Base-by-base conservation (phyloP, 2,888 invertebrate species). In the Disparrhopalites patrizii region DNA sequence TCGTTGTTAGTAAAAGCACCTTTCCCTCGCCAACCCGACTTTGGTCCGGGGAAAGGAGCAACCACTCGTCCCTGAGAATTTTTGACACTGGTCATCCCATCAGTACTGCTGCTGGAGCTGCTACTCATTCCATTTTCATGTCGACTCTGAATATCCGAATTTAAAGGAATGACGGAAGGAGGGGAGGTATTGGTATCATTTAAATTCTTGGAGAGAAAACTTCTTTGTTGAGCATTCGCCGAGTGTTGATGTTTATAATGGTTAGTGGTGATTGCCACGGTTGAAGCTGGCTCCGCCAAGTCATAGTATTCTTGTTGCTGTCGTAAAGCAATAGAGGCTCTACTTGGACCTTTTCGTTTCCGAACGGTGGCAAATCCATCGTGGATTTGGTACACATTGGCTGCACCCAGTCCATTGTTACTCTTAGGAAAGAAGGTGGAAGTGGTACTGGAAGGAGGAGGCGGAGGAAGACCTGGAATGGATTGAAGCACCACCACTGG, bases 361-460 rank as follows among this genome's bases (percentile, higher is more conserved):
- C 79, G 74, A 15, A 92, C 89, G n/a, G 91, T 92, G 60, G 91
- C 91, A 80, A 90, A 92, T 64, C 91, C 91, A 80, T 92, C 91
- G 79, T 90, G 87, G 60, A 91, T 68, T 57, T 70, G 72, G 56
- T 61, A 61, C n/a, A n/a, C 28, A n/a, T 40, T 58, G 38, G 36
- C 15, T 38, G 58, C 40, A 8, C 28, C 23, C 3, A 23, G 56
- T 33, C 56, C 25, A 28, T 60, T 60, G 18, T 30, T 60, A n/a
- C 47, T n/a, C 20, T 58, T 61, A 18, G 50, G 27, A 27, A 36
- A 25, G 31, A 51, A 61, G 30, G 60, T 50, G 1, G 57, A 38
- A 8, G 18, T n/a, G 20, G n/a, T 30, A 27, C 23, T n/a, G 20
- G 13, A 27, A 23, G 18, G 28, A 31, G 60, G 31, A 27, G 23